phyloP scores from a whole-genome alignment of 2,888 invertebrate species.

The Calliphora vomitoria region DNA sequence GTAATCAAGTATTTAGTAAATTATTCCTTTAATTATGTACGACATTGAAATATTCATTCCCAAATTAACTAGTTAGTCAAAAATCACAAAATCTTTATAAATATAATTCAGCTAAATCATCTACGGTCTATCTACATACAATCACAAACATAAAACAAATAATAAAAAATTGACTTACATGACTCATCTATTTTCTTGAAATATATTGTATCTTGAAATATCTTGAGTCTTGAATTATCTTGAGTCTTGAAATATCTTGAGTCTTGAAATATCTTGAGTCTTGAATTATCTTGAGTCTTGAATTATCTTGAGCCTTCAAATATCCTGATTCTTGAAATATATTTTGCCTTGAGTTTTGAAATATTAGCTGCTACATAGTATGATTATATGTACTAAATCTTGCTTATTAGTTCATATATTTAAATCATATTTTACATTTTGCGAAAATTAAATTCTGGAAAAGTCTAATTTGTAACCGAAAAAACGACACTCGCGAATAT shows the following conservation, averaged over 20 bases:
- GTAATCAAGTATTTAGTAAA: no score
- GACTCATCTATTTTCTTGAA: background rate
- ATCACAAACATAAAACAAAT: background rate
- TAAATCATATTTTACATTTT: no score
- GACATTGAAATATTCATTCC: no score
- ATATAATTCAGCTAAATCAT: background rate
- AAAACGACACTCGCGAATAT: slow-evolving; percentile 6
- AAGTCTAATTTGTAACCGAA: background rate
- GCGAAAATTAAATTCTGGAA: background rate
- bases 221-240: slow-evolving; percentile 35
- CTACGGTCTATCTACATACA: background rate
- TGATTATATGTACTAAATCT: background rate
- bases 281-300: slow-evolving; percentile 15
- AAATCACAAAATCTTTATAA: background rate
- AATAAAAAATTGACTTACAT: background rate
- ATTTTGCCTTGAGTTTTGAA: background rate
- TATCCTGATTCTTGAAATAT: slow-evolving; percentile 1
- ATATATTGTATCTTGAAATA: background rate
- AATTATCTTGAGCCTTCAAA: slow-evolving; percentile 10
- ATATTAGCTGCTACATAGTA: background rate
- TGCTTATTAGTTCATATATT: background rate
- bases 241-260: slow-evolving; percentile 11
- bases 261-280: slow-evolving; percentile 10
- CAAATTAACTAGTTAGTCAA: no score
- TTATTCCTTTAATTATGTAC: no score